Percentiles rank a stretch among this genome's conserved stretches.
phyloP scores from a whole-genome alignment of 2,113 vertebrate genomes.

The pig (Sus scrofa) region DNA sequence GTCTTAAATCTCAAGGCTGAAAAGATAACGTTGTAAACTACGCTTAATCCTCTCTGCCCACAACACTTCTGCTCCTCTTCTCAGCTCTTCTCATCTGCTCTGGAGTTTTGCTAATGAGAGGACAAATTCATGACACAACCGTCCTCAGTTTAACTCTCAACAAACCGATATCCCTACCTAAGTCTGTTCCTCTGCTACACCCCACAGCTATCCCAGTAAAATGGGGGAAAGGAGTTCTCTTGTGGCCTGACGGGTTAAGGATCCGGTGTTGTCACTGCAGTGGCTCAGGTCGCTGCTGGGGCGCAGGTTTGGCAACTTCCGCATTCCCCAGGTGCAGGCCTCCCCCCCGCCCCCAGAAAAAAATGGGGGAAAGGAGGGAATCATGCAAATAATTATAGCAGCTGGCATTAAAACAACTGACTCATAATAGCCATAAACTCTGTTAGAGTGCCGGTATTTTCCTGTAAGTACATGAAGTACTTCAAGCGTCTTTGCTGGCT shows the following conservation, averaged over 20 bases:
- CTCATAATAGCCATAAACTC: slow-evolving; percentile 23
- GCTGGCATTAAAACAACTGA: slow-evolving; percentile 15
- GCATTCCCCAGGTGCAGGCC: no score
- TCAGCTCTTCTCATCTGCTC: neutral
- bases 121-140: neutral
- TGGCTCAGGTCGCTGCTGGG: no score
- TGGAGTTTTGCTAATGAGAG: neutral
- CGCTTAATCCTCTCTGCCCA: neutral
- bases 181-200: neutral
- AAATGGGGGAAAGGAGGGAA: neutral
- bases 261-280: no score
- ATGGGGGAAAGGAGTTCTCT: neutral
- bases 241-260: no score
- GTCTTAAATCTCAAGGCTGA: neutral
- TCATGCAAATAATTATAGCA: slow-evolving; percentile 27
- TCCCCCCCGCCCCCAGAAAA: neutral
- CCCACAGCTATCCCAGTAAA: neutral
- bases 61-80: neutral
- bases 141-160: slow-evolving; percentile 11
- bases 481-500: neutral
- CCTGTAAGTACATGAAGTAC: neutral
- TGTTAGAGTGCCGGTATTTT: neutral
- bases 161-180: neutral
- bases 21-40: neutral
- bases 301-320: no score